These are phyloP conservation scores for Actenoides lindsayi DNA, from an alignment of 2,113 vertebrate species.

Conservation along the genomic window DNA sequence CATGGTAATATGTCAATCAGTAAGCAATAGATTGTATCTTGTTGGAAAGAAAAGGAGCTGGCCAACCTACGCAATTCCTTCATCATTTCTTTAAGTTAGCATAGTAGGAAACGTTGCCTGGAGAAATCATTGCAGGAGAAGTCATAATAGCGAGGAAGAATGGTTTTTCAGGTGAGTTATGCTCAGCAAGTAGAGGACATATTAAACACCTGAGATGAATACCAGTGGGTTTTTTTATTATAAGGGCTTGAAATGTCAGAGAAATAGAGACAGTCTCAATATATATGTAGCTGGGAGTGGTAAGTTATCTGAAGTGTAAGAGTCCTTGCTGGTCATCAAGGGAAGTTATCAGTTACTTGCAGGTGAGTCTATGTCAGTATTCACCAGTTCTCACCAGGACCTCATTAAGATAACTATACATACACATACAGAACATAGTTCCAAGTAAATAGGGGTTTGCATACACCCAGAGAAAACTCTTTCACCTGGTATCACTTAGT, in stretches of 20 bases:
- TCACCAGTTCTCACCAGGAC: not conserved
- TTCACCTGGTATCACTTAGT: not conserved
- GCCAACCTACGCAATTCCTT: not conserved
- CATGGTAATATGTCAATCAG: not conserved
- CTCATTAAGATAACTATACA: not conserved
- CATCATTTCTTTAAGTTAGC: not conserved
- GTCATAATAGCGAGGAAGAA: not conserved
- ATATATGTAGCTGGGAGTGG: not conserved
- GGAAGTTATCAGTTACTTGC: not conserved
- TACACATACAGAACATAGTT: not conserved
- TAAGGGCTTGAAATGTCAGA: not conserved
- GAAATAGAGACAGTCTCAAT: not conserved
- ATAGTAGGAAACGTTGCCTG: not conserved
- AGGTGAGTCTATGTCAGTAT: not conserved
- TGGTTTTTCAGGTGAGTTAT: not conserved
- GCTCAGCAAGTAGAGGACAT: not conserved
- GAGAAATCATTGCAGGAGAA: not conserved
- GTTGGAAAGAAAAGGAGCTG: not conserved
- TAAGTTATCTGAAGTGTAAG: not conserved
- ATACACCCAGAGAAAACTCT: not conserved
- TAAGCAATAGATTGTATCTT: not conserved
- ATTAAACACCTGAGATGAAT: not conserved
- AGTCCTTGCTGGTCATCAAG: not conserved
- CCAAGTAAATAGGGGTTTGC: not conserved
- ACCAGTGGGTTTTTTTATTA: not conserved